Base-by-base conservation (phyloP, 1,140 invertebrate species). In the Calycopis cecrops region DNA sequence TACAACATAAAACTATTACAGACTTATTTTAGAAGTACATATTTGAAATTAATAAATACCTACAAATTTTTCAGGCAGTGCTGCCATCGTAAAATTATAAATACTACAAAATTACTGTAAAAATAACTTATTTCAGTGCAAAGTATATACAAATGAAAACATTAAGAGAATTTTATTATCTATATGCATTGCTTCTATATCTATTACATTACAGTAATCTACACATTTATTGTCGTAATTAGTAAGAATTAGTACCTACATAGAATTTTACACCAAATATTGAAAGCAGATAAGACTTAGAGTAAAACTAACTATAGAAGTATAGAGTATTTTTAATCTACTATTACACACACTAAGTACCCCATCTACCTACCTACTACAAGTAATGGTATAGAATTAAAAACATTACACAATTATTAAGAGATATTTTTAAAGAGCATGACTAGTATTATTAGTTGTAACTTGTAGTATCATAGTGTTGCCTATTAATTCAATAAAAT, bases 221-320 rank as follows among this genome's bases (percentile, higher is more conserved):
- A 66, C 52, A 60, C 53, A 64, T 63, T 67, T 67, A 67, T 67
- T 67, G 65, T 67, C 65, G 60, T 59, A 64, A 57, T 65, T 59
- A 58, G 21, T 28, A 28, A 28, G 6, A 28, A 28, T 56, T 53
- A 42, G 48, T 52, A 48, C 33, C 51, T 48, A 50, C 48, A 35
- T 53, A 42, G 17, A 38, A 33, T 37, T 53, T 53, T 44, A 44
- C 40, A 44, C 40, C 7, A 12, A 9, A 40, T 40, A 40, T n/a
- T 14, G 14, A 44, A 44, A 44, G 14, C 12, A 35, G 9, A 14
- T 35, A 50, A 50, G 40, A 14, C 21, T 28, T 28, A 28, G 2
- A 28, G 21, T 3, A 28, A 28, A 28, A 28, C 21, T 28, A 28
- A 28, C 21, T 28, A 28, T 28, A 28, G 6, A n/a, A n/a, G n/a